Conservation (phyloP, 1,140 invertebrate species). For the Macrocentrus cingulum region DNA sequence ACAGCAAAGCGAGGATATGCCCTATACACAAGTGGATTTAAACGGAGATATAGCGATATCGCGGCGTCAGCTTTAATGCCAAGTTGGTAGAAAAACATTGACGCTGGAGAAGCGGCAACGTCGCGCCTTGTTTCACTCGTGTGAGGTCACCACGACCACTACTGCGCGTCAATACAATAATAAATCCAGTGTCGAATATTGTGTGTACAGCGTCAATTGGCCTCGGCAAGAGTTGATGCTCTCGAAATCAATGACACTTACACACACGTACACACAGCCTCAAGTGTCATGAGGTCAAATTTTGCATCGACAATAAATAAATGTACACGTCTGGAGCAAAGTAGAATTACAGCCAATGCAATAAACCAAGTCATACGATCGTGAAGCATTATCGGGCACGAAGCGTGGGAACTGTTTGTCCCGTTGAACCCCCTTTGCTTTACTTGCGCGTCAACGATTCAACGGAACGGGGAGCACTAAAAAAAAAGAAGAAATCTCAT, state of each 20-base stretch:
- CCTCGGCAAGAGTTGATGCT: constrained; percentile 11
- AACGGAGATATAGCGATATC: constrained; percentile 17
- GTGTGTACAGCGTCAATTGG: constrained; percentile 12
- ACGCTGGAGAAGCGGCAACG: constrained; percentile 16
- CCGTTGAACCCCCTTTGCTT: constrained; percentile 2
- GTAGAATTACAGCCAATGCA: too few species aligned
- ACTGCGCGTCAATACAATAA: not conserved
- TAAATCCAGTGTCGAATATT: constrained; percentile 2
- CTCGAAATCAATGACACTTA: not conserved
- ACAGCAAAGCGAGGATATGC: not conserved
- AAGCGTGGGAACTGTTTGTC: constrained; percentile 16
- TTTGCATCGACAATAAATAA: too few species aligned
- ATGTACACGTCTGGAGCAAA: not conserved
- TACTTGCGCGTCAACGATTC: not conserved
- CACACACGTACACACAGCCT: not conserved
- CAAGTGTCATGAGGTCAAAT: not conserved
- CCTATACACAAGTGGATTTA: not conserved
- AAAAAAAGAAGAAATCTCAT: too few species aligned
- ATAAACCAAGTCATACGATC: constrained; percentile 13
- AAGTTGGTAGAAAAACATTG: constrained; percentile 14
- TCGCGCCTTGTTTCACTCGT: constrained; percentile 1
- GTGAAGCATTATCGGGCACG: constrained; percentile 1
- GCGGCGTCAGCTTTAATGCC: constrained; percentile 12
- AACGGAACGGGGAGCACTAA: not conserved
- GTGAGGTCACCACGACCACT: constrained; percentile 18